Base-by-base conservation (phyloP, 2,888 invertebrate genomes). In the Eudemis profundana region DNA sequence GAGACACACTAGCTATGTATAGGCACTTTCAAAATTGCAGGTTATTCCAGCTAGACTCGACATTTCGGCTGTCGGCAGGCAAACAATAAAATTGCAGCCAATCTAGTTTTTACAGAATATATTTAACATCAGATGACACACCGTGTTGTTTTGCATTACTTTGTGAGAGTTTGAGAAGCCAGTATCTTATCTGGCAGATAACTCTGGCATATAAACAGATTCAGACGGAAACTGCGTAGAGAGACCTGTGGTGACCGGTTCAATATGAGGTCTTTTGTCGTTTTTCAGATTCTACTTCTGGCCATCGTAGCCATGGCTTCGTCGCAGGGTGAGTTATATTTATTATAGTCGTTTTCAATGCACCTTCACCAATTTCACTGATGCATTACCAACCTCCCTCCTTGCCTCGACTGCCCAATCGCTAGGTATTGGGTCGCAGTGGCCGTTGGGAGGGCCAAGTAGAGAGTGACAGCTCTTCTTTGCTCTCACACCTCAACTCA, bases 281-380 rank as follows among this genome's bases (percentile, higher is more conserved):
- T 72, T 29, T 78, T 78, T 8, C 84, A 84, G 84, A 68, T 82
- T 14, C 62, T 84, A 60, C 66, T 78, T 7, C 57, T 82, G 47
- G 78, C 74, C 27, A 46, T 83, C 4, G 67, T 81, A 56, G 83
- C 78, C 54, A 77, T 83, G 76, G 79, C 75, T 21, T 72, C 68
- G 12, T 73, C 75, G 8, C 77, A 77, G 61, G 72, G 61, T 65
- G 27, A 65, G 51, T 57, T 12, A 3, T 15, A 49, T 10, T 14
- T 21, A 27, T 15, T n/a, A 4, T 47, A 23, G n/a, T 3, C 4
- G 8, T n/a, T 23, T n/a, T 21, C n/a, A 5, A 44, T 21, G 19
- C 21, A 4, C 8, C 4, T 46, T 21, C 4, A 23, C 17, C 17
- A 4, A 47, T 14, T 4, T 46, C 2, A 19, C 10, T 46, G 8